Conservation (phyloP, 2,113 vertebrate genomes). For the Gadus chalcogrammus region DNA sequence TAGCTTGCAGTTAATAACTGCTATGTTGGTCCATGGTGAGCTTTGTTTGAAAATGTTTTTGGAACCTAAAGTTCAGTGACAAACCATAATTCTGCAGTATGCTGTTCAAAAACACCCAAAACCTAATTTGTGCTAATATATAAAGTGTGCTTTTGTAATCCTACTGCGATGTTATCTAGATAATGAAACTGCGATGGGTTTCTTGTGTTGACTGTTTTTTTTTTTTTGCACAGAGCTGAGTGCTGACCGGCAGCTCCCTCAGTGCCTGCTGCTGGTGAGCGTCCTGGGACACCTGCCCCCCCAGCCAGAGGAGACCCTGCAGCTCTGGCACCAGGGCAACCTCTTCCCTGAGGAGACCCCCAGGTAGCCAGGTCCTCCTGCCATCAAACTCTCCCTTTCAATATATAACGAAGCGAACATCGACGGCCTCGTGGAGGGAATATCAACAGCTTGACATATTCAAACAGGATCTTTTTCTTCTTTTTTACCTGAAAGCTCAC, state of each 20-base stretch:
- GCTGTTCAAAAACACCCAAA: too few relatives aligned
- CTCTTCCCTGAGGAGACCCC: conserved; percentile 62
- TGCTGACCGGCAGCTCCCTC: conserved; percentile 78
- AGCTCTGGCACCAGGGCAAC: conserved; percentile 79
- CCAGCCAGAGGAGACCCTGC: conserved; percentile 78
- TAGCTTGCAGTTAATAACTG: too few relatives aligned
- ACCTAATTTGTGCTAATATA: too few relatives aligned
- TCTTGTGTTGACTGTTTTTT: conserved; percentile 2
- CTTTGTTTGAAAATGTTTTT: too few relatives aligned
- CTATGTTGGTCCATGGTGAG: too few relatives aligned
- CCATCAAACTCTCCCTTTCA: neutral
- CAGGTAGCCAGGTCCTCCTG: conserved; percentile 53
- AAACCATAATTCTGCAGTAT: too few relatives aligned
- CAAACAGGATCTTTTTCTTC: too few relatives aligned
- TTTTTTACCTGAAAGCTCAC: too few relatives aligned
- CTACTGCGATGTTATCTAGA: too few relatives aligned
- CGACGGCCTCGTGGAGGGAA: neutral
- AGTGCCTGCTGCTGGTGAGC: conserved; percentile 80
- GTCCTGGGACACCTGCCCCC: conserved; percentile 78
- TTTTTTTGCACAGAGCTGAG: conserved; percentile 65
- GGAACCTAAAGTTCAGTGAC: too few relatives aligned
- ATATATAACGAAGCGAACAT: neutral
- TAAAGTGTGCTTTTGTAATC: too few relatives aligned
- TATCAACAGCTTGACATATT: too few relatives aligned
- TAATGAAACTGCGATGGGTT: neutral